These are phyloP conservation scores for Agonopterix heracliana DNA, from an alignment of 2,888 invertebrate species.

Conservation along the genomic window DNA sequence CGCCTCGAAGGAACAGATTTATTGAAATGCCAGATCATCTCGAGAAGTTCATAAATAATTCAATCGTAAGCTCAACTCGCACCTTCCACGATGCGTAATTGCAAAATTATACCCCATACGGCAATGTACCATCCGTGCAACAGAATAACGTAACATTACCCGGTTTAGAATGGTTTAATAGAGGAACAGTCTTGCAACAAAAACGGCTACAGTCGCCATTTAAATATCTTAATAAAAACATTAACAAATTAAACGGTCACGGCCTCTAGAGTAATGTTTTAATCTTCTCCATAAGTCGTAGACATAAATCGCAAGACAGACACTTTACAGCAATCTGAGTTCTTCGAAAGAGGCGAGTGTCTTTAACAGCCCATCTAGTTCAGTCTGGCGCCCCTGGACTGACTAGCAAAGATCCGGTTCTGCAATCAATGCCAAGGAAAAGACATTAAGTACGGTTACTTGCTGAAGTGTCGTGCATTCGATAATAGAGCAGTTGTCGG, in stretches of 20 bases:
- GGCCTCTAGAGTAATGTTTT: too few relatives aligned
- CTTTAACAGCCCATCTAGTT: too few relatives aligned
- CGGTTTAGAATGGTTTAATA: too few relatives aligned
- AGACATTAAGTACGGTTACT: slow-evolving; percentile 30
- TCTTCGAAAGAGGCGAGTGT: too few relatives aligned
- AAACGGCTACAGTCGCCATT: too few relatives aligned
- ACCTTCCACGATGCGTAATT: slow-evolving; percentile 29
- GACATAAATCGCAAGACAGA: too few relatives aligned
- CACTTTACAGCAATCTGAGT: too few relatives aligned
- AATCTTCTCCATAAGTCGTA: too few relatives aligned
- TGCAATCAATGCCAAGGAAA: background rate
- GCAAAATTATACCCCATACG: slow-evolving; percentile 24
- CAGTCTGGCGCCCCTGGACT: too few relatives aligned
- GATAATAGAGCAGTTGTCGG: slow-evolving; percentile 30
- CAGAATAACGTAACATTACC: background rate
- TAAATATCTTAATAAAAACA: too few relatives aligned
- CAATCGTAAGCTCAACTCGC: slow-evolving; percentile 21
- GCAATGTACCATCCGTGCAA: background rate
- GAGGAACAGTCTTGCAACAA: too few relatives aligned
- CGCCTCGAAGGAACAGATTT: slow-evolving; percentile 18
- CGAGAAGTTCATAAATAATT: slow-evolving; percentile 45
- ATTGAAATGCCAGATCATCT: slow-evolving; percentile 23
- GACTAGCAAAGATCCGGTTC: background rate
- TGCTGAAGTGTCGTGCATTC: slow-evolving; percentile 17
- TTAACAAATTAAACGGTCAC: too few relatives aligned